These are phyloP conservation scores for Hemibagrus wyckioides DNA, from an alignment of 2,113 vertebrate species.

Conservation along the genomic window DNA sequence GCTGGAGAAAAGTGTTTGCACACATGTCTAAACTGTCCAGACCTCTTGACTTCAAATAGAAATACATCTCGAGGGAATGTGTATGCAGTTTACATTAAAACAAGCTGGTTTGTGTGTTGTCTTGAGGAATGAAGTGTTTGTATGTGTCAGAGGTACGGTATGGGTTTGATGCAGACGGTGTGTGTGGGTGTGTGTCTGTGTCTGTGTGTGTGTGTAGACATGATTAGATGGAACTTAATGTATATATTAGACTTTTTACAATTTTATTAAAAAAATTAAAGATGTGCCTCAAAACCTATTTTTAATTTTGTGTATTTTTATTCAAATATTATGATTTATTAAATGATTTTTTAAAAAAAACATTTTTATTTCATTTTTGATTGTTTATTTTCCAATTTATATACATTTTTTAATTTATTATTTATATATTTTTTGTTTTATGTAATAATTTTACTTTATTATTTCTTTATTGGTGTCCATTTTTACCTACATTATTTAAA, in stretches of 20 bases:
- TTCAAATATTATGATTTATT: not conserved
- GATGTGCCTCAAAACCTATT: not conserved
- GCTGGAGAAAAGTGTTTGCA: conserved; percentile 9
- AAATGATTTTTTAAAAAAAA: too few relatives aligned
- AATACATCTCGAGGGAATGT: not conserved
- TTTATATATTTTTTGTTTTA: not conserved
- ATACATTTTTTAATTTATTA: too few relatives aligned
- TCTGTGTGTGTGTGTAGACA: not conserved
- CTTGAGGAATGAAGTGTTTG: not conserved
- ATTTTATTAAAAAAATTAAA: not conserved
- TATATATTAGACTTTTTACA: not conserved
- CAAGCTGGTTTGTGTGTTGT: not conserved
- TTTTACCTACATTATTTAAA: not conserved
- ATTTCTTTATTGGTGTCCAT: not conserved
- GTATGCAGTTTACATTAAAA: not conserved
- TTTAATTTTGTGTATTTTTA: not conserved
- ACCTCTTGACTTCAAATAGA: conserved; percentile 9
- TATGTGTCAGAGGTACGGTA: not conserved
- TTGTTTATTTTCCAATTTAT: too few relatives aligned
- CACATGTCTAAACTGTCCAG: conserved; percentile 22
- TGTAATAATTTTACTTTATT: not conserved
- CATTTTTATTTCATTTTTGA: too few relatives aligned
- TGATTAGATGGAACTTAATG: not conserved
- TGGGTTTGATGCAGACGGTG: not conserved
- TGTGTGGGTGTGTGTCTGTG: not conserved